Base-by-base conservation (phyloP, 2,113 vertebrate genomes). In the Hippocampus guttulatus region DNA sequence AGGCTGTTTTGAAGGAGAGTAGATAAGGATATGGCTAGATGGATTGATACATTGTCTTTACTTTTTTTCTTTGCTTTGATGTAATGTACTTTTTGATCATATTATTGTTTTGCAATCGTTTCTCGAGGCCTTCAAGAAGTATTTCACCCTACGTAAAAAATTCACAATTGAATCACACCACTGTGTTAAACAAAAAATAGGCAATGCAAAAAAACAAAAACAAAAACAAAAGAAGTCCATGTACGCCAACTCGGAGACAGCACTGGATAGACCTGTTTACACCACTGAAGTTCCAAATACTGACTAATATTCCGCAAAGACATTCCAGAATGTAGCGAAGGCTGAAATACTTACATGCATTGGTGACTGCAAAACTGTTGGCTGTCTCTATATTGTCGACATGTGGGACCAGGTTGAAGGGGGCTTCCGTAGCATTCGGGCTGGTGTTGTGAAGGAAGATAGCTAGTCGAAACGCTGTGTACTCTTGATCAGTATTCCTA, bases 401-500 rank as follows among this genome's bases (percentile, higher is more conserved):
- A 52, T 98, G 97, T 82, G 97, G 96, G 84, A 98, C 95, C 93
- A 99, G 93, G 93, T 98, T 98, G 91, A 99, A 99, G 82, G 97
- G 96, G 77, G 97, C 97, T 93, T 98, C 97, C 0, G 97, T 97
- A 65, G 95, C 96, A 78, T 99, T 99, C 63, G 97, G 97, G 89
- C 96, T 98, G 91, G 96, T 99, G 90, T 99, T 99, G 92, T 99
- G 97, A 82, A 98, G 95, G 92, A 98, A 99, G 91, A 98, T 98
- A 74, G 96, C 96, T 91, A 99, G 91, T 79, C 96, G 95, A 84
- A 99, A 99, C 74, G 96, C 97, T 73, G 96, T 98, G 85, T 99
- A 99, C 91, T 99, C 97, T 95, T 99, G 97, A 94, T 98, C 97
- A 81, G 97, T 98, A 93, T 99, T 98, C 93, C 96, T 94, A 93